Base-by-base conservation (phyloP, 2,888 invertebrate genomes). In the Iselma pallidipennis region DNA sequence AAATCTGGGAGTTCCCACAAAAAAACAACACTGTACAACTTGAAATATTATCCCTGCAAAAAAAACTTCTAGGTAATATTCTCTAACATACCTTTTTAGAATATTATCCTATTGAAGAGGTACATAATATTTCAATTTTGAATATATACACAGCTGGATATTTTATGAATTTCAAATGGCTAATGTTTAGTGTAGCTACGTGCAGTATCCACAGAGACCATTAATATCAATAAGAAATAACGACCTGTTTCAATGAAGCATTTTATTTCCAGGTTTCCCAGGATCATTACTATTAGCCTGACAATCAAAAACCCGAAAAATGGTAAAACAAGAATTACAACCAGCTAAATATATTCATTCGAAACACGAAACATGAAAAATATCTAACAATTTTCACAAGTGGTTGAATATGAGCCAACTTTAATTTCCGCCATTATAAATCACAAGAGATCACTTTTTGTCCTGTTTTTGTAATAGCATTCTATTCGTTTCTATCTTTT, bases 111-210 rank as follows among this genome's bases (percentile, higher is more conserved):
- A n/a, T n/a, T n/a, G 12, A 57, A 61, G 57, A 60, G 54, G 51
- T 49, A 56, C 49, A 49, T 57, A 50, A 53, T 57, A 59, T 63
- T 63, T 59, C 57, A 63, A 54, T 59, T 58, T 63, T n/a, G n/a
- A 4, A n/a, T 33, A 25, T 25, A 59, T 59, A 59, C 66, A 60
- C 66, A 64, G 56, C 63, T 62, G 64, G 63, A 64, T 68, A 62
- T 66, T 68, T 64, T 65, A 66, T 65, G 61, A 66, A 66, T 65
- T 66, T 68, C 63, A 63, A 61, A 57, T 65, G 67, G 50, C 57
- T 65, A 65, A 54, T 57, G 16, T 21, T 29, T 31, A 7, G 55
- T 55, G 61, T 58, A 60, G 53, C 45, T 58, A 65, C 58, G 61
- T 65, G 65, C 53, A n/a, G 65, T 33, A 51, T 60, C 62, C 28